Evolutionary conservation across 1,140 invertebrate genomes (phyloP).

Genomic region (Psilanteris sp.): DNA sequence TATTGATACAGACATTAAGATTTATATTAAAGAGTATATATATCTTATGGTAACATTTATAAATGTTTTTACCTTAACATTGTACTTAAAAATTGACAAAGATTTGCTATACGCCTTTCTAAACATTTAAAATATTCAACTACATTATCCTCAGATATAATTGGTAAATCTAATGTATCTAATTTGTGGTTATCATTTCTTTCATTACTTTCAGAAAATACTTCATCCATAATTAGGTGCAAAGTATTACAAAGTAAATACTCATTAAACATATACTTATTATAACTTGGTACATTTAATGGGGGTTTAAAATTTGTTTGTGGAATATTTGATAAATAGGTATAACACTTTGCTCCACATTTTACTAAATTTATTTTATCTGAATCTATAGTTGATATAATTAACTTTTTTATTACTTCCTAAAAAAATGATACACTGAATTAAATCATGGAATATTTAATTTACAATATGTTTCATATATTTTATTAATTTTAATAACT

Average conservation of each 20-base stretch:
- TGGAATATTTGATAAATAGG: conserved; percentile 66
- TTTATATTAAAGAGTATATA: no score
- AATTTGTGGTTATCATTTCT: background rate
- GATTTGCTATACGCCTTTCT: conserved; percentile 69
- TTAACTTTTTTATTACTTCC: conserved; percentile 64
- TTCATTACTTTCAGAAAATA: conserved; percentile 67
- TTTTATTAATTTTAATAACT: no score
- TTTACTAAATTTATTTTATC: conserved; percentile 60
- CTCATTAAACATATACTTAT: conserved; percentile 65
- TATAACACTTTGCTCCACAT: conserved; percentile 69
- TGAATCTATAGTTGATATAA: conserved; percentile 68
- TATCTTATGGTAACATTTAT: background rate
- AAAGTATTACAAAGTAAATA: conserved; percentile 71
- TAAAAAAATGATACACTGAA: no score
- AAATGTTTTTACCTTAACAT: conserved; percentile 67
- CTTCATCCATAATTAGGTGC: conserved; percentile 68
- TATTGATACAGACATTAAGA: no score
- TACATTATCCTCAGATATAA: conserved; percentile 65
- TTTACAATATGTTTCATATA: no score
- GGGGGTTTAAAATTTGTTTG: conserved; percentile 70
- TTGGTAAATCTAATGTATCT: conserved; percentile 63
- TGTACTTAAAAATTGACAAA: conserved; percentile 69
- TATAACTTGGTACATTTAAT: conserved; percentile 56
- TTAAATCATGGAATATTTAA: no score
- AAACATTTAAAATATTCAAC: conserved; percentile 65